These are phyloP conservation scores for Poecilia gillii DNA, from an alignment of 2,797 vertebrate species.

Conservation along the genomic window DNA sequence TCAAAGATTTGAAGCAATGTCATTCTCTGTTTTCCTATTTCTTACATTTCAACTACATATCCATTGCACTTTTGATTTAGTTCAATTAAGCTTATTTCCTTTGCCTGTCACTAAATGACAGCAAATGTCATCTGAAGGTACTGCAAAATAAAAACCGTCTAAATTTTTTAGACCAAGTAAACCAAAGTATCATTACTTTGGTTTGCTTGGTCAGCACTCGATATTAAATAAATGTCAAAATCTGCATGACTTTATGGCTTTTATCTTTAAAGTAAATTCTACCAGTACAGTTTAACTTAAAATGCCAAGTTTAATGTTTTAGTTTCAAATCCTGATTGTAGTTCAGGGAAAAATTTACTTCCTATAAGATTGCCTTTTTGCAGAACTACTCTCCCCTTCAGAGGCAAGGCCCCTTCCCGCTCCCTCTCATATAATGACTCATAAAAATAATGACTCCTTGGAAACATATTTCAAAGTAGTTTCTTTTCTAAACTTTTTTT, in stretches of 20 bases:
- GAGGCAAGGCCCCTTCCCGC: background rate
- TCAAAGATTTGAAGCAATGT: background rate
- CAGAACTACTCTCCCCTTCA: background rate
- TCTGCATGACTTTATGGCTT: background rate
- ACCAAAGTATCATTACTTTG: background rate
- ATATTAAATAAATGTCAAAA: background rate
- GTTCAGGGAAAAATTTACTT: background rate
- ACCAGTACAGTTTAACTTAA: background rate
- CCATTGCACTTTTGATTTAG: background rate
- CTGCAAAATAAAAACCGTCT: background rate
- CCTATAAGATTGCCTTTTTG: background rate
- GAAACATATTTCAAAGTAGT: background rate
- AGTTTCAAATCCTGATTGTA: slow-evolving; percentile 6
- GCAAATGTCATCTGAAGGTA: background rate
- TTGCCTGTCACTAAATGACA: background rate
- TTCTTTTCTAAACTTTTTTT: background rate
- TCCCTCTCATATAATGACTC: background rate
- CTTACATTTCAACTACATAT: background rate
- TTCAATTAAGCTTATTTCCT: background rate
- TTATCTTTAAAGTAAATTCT: background rate
- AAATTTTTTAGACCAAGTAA: background rate
- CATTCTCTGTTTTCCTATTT: background rate
- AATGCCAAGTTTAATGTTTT: background rate
- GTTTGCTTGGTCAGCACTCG: background rate
- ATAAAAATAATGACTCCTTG: background rate